Conservation (phyloP, 2,888 invertebrate genomes). For the Drosophila multiciliata region DNA sequence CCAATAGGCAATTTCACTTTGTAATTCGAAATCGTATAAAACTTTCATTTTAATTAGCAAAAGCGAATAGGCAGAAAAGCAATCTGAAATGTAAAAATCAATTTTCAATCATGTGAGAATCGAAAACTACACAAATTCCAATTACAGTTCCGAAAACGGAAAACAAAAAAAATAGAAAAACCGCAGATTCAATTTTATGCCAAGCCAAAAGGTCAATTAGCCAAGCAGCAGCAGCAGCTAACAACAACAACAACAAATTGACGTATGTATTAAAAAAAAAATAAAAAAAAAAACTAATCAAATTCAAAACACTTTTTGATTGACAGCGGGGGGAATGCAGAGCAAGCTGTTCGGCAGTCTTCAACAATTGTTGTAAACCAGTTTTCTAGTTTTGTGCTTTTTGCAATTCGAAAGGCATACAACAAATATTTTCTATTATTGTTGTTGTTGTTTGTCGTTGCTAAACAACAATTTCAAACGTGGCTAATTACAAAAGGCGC, state of each 20-base stretch:
- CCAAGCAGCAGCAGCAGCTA: slow-evolving; percentile 35
- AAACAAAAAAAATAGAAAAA: slow-evolving; percentile 37
- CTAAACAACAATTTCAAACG: slow-evolving; percentile 62
- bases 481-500: slow-evolving; percentile 69
- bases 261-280: slow-evolving; percentile 16
- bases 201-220: slow-evolving; percentile 73
- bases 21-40: slow-evolving; percentile 39
- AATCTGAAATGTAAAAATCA: slow-evolving; percentile 43
- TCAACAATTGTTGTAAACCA: slow-evolving; percentile 60
- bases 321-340: slow-evolving; percentile 30
- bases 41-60: slow-evolving; percentile 78
- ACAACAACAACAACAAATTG: slow-evolving; percentile 19
- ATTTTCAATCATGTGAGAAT: slow-evolving; percentile 57
- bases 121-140: slow-evolving; percentile 31
- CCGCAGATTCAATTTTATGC: slow-evolving; percentile 74
- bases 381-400: slow-evolving; percentile 52
- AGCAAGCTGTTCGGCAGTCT: background rate
- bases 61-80: slow-evolving; percentile 22
- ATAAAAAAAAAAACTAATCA: slow-evolving; percentile 35
- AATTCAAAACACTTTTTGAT: slow-evolving; percentile 64
- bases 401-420: slow-evolving; percentile 72
- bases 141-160: slow-evolving; percentile 32
- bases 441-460: slow-evolving; percentile 50
- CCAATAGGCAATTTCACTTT: slow-evolving; percentile 66
- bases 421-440: slow-evolving; percentile 47